A percentile compares a stretch with the other conserved stretches of the same genome.
phyloP scores from a whole-genome alignment of 2,888 invertebrate species.

The Dicyrtomina minuta region DNA sequence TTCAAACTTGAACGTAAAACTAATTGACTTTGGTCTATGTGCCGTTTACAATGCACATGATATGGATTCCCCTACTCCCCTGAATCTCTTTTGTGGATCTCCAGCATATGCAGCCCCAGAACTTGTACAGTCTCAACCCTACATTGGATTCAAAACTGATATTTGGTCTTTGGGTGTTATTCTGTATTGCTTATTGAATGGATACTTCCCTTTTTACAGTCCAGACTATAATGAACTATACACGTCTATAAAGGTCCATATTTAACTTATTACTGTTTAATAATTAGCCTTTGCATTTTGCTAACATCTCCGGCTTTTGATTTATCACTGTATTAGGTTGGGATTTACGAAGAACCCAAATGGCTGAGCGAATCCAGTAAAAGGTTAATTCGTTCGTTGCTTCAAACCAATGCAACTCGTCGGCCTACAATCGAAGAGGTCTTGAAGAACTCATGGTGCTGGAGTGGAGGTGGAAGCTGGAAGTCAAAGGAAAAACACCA shows the following conservation, averaged over 20 bases:
- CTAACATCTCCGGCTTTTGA: too few species aligned
- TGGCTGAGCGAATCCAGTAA: constrained; percentile 8
- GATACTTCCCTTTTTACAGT: constrained; percentile 14
- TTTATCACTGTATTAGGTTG: not conserved
- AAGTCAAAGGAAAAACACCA: too few species aligned
- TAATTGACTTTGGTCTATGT: constrained; percentile 20
- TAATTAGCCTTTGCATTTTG: too few species aligned
- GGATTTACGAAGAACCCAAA: constrained; percentile 2
- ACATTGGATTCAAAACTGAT: constrained; percentile 10
- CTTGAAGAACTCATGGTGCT: not conserved
- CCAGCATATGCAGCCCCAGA: constrained; percentile 14
- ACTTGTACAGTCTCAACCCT: constrained; percentile 1
- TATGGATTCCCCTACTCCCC: not conserved
- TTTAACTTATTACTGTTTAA: too few species aligned
- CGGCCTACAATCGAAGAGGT: not conserved
- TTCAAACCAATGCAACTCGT: not conserved
- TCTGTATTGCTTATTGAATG: not conserved
- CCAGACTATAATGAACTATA: not conserved
- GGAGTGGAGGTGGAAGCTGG: not conserved
- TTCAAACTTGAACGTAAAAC: constrained; percentile 6
- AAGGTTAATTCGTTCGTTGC: not conserved
- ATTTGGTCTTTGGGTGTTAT: constrained; percentile 8
- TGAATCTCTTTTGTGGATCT: constrained; percentile 9
- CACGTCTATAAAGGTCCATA: not conserved
- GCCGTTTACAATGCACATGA: not conserved